These are phyloP conservation scores for Caranx melampygus DNA, from an alignment of 2,113 vertebrate species.

Conservation along the genomic window DNA sequence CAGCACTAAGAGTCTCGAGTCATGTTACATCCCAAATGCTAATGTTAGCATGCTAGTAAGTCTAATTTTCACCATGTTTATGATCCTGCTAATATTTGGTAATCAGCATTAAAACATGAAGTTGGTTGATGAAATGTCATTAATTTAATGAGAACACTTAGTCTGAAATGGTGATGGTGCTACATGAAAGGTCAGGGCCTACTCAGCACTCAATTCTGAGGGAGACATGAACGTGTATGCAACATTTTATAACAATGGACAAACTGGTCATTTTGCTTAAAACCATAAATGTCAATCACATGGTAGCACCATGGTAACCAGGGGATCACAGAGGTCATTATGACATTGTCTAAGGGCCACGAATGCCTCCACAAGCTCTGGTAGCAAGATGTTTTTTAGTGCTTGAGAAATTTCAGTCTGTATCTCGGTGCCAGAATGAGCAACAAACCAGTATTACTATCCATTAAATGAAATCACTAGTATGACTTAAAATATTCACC, in stretches of 20 bases:
- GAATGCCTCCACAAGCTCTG: background rate
- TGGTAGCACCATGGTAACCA: background rate
- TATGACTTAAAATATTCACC: background rate
- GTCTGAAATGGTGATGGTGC: no score
- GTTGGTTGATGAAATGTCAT: background rate
- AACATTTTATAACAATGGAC: background rate
- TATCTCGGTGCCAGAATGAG: background rate
- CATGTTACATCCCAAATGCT: background rate
- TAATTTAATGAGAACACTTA: background rate
- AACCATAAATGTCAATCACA: background rate
- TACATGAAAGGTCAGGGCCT: background rate
- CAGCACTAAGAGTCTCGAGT: background rate
- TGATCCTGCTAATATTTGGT: background rate
- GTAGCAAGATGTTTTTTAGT: background rate
- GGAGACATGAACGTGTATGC: background rate
- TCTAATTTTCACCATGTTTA: background rate
- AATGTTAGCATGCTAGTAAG: background rate
- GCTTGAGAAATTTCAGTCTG: constrained; percentile 5
- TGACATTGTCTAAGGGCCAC: no score
- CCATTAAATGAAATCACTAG: background rate
- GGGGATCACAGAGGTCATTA: no score
- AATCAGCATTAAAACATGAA: background rate
- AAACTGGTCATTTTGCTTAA: background rate
- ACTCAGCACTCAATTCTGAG: background rate
- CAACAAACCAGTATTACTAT: background rate